phyloP scores from a whole-genome alignment of 2,113 vertebrate species.

The Acrocephalus arundinaceus region DNA sequence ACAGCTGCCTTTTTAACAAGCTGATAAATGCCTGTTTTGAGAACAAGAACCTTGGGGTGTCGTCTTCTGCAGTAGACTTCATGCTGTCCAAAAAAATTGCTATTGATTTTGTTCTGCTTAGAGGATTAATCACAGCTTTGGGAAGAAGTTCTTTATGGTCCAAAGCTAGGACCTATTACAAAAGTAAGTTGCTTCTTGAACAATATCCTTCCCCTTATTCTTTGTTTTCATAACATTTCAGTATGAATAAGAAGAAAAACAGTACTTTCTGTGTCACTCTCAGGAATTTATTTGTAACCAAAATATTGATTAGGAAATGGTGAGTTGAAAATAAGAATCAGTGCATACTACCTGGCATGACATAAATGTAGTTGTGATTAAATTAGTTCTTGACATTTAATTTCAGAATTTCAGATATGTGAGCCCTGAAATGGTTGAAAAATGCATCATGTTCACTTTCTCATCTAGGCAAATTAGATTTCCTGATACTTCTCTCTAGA shows the following conservation, averaged over 20 bases:
- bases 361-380: not conserved
- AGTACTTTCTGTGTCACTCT: not conserved
- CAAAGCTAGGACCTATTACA: constrained; percentile 87
- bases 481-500: not conserved
- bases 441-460: not conserved
- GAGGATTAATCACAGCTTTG: constrained; percentile 84
- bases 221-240: not conserved
- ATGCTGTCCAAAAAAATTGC: constrained; percentile 84
- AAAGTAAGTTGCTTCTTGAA: constrained; percentile 79
- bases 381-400: not conserved
- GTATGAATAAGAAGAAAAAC: not conserved
- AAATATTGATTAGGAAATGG: not conserved
- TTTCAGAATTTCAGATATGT: not conserved
- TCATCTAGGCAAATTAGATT: not conserved
- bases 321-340: not conserved
- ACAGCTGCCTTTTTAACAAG: constrained; percentile 80
- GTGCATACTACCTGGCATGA: not conserved
- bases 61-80: constrained; percentile 83
- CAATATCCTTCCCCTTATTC: not conserved
- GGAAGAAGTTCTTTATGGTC: constrained; percentile 88
- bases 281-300: not conserved
- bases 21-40: constrained; percentile 84
- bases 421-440: not conserved
- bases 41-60: constrained; percentile 80
- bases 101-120: constrained; percentile 78